phyloP scores from a whole-genome alignment of 2,797 vertebrate species.

The Hydrolagus colliei region DNA sequence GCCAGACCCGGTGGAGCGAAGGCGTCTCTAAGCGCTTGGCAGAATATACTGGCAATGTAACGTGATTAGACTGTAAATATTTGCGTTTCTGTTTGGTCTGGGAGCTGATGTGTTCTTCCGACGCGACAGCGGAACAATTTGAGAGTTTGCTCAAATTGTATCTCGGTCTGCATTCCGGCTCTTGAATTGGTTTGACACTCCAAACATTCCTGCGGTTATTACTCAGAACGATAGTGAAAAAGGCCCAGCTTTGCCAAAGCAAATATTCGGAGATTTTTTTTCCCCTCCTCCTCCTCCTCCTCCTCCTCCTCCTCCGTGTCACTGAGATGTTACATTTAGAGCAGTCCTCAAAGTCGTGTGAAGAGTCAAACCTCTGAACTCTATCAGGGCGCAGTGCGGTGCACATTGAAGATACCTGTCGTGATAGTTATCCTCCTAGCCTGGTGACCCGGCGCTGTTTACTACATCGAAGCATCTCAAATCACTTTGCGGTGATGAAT shows the following conservation, averaged over 20 bases:
- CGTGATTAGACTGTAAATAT: too few species aligned
- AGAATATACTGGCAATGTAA: too few species aligned
- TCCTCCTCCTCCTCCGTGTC: not conserved
- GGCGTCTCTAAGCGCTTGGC: too few species aligned
- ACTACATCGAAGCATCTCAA: too few species aligned
- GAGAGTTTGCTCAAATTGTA: not conserved
- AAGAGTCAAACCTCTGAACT: not conserved
- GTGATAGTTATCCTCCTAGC: too few species aligned
- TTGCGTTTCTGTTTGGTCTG: too few species aligned
- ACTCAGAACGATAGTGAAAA: not conserved
- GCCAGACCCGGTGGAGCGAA: too few species aligned
- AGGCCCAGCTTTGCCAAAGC: not conserved
- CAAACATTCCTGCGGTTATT: conserved; percentile 10
- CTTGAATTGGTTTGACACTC: not conserved
- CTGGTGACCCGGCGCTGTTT: too few species aligned
- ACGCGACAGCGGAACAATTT: not conserved
- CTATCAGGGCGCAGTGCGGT: not conserved
- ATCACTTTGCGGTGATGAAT: too few species aligned
- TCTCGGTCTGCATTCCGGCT: not conserved
- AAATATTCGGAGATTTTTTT: not conserved
- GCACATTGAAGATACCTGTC: not conserved
- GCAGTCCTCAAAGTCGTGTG: not conserved
- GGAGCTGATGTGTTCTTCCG: too few species aligned
- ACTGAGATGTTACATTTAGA: not conserved
- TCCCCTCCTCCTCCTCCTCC: too few species aligned